A percentile compares a stretch with the other conserved stretches of the same genome.
These are phyloP conservation scores for Drosophila equinoxialis DNA, from an alignment of 1,140 invertebrate species.

Conservation along the genomic window DNA sequence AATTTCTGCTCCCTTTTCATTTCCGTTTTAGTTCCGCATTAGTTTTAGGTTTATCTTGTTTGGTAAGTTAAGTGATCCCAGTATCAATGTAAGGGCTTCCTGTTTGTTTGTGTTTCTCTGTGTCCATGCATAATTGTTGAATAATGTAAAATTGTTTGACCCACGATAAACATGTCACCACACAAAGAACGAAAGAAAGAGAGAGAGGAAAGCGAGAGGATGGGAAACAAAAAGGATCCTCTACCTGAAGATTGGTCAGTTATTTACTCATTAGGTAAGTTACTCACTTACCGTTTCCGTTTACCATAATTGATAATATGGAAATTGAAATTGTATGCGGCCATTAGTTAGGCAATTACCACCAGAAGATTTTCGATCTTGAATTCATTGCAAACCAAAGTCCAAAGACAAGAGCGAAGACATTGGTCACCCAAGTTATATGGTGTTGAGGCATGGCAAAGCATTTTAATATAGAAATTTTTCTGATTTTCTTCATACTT, in stretches of 20 bases:
- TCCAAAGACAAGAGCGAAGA: neutral
- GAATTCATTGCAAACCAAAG: neutral
- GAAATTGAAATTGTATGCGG: neutral
- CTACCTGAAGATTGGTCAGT: neutral
- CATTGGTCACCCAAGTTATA: neutral
- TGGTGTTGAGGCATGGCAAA: conserved; percentile 69
- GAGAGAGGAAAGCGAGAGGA: neutral
- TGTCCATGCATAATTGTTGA: conserved; percentile 38
- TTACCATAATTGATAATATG: conserved; percentile 19
- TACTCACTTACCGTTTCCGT: conserved; percentile 5
- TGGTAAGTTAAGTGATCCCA: conserved; percentile 6
- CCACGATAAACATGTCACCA: conserved; percentile 41
- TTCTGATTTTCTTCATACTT: conserved; percentile 56
- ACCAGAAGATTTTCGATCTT: conserved; percentile 1
- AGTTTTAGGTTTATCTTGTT: neutral
- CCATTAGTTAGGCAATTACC: conserved; percentile 1
- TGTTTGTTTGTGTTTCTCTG: neutral
- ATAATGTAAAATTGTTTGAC: conserved; percentile 23
- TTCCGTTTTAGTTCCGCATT: neutral
- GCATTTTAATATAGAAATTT: conserved; percentile 81
- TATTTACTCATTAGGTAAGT: conserved; percentile 6
- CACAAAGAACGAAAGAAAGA: conserved; percentile 5
- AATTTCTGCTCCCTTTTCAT: neutral
- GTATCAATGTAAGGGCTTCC: conserved; percentile 17
- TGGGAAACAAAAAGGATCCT: conserved; percentile 15